Percentiles rank a stretch among this genome's conserved stretches.
These are phyloP conservation scores for Caranx melampygus DNA, from an alignment of 2,113 vertebrate species.

Conservation along the genomic window DNA sequence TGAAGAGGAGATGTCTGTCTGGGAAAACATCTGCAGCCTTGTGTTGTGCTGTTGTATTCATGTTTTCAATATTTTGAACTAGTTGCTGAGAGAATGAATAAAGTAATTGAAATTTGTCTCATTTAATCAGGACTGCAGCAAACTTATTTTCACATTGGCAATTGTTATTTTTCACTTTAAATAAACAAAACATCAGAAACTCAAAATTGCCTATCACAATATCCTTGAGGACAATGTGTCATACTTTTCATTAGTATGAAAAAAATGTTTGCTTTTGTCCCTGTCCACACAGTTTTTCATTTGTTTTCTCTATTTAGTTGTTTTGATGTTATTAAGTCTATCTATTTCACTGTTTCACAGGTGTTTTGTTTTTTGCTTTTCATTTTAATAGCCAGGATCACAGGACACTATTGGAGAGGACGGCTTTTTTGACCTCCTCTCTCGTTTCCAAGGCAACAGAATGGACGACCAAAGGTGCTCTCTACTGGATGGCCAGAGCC, in stretches of 20 bases:
- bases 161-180: background rate
- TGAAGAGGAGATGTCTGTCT: background rate
- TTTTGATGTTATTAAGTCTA: background rate
- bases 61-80: no score
- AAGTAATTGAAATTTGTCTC: no score
- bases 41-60: no score
- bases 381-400: conserved; percentile 71
- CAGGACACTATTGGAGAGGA: conserved; percentile 89
- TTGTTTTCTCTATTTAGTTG: background rate
- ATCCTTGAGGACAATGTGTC: background rate
- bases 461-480: conserved; percentile 97
- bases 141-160: background rate
- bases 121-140: no score
- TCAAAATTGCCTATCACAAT: no score
- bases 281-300: background rate
- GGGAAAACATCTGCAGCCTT: no score
- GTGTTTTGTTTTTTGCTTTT: background rate
- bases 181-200: no score
- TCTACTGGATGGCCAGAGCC: conserved; percentile 84
- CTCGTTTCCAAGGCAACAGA: conserved; percentile 94
- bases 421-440: conserved; percentile 94
- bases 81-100: no score
- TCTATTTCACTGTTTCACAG: background rate
- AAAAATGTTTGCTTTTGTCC: background rate
- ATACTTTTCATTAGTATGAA: background rate